Percentiles rank a stretch among this genome's conserved stretches.
Evolutionary conservation across 1,140 invertebrate genomes (phyloP).

Genomic region (Rhopalosiphum maidis): DNA sequence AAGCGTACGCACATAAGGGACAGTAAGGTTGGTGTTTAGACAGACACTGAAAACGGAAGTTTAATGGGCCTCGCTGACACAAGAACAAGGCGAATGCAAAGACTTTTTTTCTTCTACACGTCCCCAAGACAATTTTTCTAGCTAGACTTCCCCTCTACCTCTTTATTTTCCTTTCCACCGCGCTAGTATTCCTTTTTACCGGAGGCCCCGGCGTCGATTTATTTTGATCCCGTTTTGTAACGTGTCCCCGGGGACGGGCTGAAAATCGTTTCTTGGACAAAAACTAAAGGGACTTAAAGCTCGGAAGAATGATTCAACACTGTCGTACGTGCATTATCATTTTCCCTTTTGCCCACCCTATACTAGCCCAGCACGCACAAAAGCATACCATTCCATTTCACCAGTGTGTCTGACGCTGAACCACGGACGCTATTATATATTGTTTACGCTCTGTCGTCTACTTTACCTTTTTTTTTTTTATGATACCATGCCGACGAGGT

Average conservation of each 20-base stretch:
- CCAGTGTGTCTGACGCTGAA: background rate
- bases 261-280: conserved; percentile 55
- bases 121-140: conserved; percentile 48
- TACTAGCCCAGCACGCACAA: background rate
- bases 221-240: conserved; percentile 57
- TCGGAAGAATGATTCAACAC: conserved; percentile 57
- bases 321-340: conserved; percentile 57
- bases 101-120: conserved; percentile 15
- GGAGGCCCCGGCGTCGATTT: conserved; percentile 53
- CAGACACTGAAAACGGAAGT: conserved; percentile 45
- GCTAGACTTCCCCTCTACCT: background rate
- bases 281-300: conserved; percentile 55
- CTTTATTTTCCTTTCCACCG: background rate
- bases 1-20: background rate
- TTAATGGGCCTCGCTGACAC: conserved; percentile 34
- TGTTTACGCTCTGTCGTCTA: background rate
- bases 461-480: background rate
- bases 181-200: conserved; percentile 43
- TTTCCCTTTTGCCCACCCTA: conserved; percentile 36
- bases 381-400: background rate
- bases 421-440: conserved; percentile 27
- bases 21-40: background rate
- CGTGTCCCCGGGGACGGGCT: conserved; percentile 41
- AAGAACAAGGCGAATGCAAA: conserved; percentile 18
- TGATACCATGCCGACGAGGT: background rate